Base-by-base conservation (phyloP, 2,113 vertebrate species). In the Fulmarus glacialis region DNA sequence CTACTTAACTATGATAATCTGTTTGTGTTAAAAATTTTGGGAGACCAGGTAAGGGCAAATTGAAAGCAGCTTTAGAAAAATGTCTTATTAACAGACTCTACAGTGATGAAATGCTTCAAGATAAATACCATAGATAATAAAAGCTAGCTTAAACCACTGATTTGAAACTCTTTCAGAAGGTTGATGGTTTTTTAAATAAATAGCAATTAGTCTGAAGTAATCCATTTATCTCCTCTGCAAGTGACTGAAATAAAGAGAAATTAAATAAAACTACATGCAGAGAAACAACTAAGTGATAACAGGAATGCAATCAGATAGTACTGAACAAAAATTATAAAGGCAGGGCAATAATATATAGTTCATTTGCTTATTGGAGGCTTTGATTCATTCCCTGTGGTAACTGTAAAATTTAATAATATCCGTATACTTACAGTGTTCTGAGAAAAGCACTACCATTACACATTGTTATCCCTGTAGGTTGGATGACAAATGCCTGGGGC, bases 401-500 rank as follows among this genome's bases (percentile, higher is more conserved):
- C 98, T 98, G 98, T 97, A 98, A 98, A 92, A 98, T 98, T 98
- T 98, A 98, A 98, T 98, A 98, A 98, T 97, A 98, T 98, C 97
- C 97, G 96, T 98, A 98, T 98, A 98, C 98, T 98, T 98, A 98
- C 95, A 97, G 95, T 66, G 98, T 98, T 97, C 97, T 98, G 92
- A 95, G 70, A 98, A 96, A 98, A 97, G 85, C 96, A 96, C 96
- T 97, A 97, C 98, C 98, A 98, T 98, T 98, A 98, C 94, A 97
- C 98, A 99, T 99, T 99, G 98, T 99, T 99, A 99, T 98, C 98
- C 97, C 98, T 93, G 98, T 98, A 98, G 99, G 98, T 98, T 99
- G 98, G 98, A 98, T 99, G 98, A 99, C 98, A 98, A 99, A 99
- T 0, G 98, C 98, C 99, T 79, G 94, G 96, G 98, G 98, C 98